Evolutionary conservation across 1,140 invertebrate species (phyloP), one percentile per base, ranked within the genome.

Genomic region (Drepana arcuata): DNA sequence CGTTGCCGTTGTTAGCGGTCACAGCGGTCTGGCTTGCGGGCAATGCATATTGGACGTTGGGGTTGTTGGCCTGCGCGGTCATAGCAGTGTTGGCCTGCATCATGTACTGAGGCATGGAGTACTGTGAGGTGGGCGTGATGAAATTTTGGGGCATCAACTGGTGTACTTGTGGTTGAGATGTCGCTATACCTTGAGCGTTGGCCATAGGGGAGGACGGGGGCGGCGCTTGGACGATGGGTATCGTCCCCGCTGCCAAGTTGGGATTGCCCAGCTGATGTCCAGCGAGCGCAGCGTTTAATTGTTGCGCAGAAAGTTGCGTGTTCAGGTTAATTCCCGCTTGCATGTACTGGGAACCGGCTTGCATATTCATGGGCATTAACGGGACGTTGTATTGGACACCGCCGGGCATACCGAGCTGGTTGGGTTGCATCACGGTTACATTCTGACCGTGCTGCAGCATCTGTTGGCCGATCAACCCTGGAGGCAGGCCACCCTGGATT

Each of bases 321-420:
- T 78, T 81, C 1, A 81, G 45, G 32, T 77, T 81, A 14, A 81
- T 59, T 5, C 77, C 73, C 0, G 67, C 56, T 0, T 53, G 71
- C 72, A 81, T 72, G 23, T 77, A 81, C 4, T 77, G 72, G 0
- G 77, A 71, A 24, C 69, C 74, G 1, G 52, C 57, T 1, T 57
- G 66, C 55, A 81, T 57, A 34, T 79, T 81, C 70, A 81, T 75
- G 0, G 65, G 4, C 75, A 80, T 81, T 9, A 81, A 28, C 1
- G 73, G 77, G 34, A 81, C 57, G 14, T 81, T 81, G 32, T 81
- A 81, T 12, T 81, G 77, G 0, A 81, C 70, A 2, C 71, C 73
- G 1, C 66, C 70, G 0, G 70, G 70, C 33, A 78, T 58, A 4
- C 54, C 59, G 0, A 81, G 35, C 28, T 81, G 77, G 21, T 81